phyloP scores from a whole-genome alignment of 2,113 vertebrate genomes.

The Camelus bactrianus region DNA sequence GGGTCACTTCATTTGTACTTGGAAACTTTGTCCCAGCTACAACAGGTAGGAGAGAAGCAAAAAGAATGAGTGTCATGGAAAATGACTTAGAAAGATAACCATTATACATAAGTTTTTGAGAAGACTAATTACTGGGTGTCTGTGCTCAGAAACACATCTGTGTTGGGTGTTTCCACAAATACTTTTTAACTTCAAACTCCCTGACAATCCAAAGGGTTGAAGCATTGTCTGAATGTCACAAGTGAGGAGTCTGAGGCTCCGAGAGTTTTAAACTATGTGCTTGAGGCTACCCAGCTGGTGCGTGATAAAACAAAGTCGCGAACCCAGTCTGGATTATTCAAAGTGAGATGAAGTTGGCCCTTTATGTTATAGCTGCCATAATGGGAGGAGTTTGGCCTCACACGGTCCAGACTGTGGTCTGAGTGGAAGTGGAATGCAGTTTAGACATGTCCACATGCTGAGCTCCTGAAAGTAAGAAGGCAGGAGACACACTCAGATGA shows the following conservation, averaged over 20 bases:
- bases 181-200: neutral
- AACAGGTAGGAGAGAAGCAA: neutral
- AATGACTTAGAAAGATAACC: neutral
- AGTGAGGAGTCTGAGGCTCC: neutral
- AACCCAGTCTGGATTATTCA: neutral
- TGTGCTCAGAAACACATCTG: neutral
- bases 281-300: neutral
- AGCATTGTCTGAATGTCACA: neutral
- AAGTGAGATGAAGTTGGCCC: neutral
- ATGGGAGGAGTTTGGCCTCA: neutral
- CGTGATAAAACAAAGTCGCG: neutral
- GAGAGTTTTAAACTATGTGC: neutral
- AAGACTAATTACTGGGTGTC: conserved; percentile 19
- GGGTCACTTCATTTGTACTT: conserved; percentile 80
- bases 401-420: neutral
- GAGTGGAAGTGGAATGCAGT: neutral
- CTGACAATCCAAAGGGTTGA: neutral
- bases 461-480: neutral
- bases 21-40: conserved; percentile 47
- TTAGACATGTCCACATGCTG: neutral
- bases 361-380: neutral
- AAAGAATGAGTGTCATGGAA: neutral
- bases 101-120: neutral
- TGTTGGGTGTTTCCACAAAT: neutral
- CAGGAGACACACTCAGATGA: neutral